A percentile compares a stretch with the other conserved stretches of the same genome.
phyloP scores from a whole-genome alignment of 1,140 invertebrate species.

The Gryon sp. region DNA sequence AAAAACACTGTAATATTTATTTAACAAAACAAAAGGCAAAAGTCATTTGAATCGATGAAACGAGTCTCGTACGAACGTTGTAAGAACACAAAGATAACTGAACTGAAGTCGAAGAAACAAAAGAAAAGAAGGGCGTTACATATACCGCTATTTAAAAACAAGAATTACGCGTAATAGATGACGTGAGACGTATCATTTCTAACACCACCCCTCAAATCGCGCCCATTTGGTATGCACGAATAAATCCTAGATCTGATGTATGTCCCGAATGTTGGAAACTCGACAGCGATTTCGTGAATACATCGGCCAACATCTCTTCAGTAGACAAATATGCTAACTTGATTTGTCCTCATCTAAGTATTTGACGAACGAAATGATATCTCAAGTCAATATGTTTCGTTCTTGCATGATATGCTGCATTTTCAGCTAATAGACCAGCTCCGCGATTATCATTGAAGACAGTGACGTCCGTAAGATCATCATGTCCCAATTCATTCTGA shows the following conservation, averaged over 20 bases:
- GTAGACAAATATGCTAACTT: constrained; percentile 9
- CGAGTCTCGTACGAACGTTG: too few relatives aligned
- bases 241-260: not conserved
- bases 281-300: constrained; percentile 16
- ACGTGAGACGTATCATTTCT: not conserved
- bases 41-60: too few relatives aligned
- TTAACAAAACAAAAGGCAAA: too few relatives aligned
- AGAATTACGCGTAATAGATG: too few relatives aligned
- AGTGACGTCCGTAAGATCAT: not conserved
- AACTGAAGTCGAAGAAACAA: too few relatives aligned
- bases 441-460: constrained; percentile 42
- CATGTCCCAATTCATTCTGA: constrained; percentile 11
- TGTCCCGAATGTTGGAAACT: not conserved
- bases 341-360: constrained; percentile 2
- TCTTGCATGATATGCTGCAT: not conserved
- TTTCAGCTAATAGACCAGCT: constrained; percentile 13
- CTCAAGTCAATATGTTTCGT: constrained; percentile 59
- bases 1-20: too few relatives aligned
- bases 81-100: too few relatives aligned
- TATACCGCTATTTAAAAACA: too few relatives aligned
- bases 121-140: too few relatives aligned
- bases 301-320: constrained; percentile 31
- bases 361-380: constrained; percentile 58
- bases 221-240: not conserved
- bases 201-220: constrained; percentile 8